Conservation (phyloP, 2,797 vertebrate species). For the Taeniopygia guttata region DNA sequence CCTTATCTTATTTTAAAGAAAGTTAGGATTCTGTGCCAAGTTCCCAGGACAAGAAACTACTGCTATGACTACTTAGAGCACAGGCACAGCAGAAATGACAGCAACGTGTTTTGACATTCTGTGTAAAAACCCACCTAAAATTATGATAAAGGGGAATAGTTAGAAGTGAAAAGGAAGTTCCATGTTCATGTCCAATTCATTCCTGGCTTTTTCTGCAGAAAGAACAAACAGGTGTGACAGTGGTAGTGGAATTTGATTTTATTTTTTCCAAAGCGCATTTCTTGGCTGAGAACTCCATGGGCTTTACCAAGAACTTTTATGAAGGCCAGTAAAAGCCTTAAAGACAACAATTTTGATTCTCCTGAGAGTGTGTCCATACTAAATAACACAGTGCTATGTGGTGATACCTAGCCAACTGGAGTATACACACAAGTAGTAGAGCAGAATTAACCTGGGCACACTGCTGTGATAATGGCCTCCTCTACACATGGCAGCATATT, state of each 20-base stretch:
- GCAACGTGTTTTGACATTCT: not conserved
- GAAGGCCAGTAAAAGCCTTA: not conserved
- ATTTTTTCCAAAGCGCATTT: not conserved
- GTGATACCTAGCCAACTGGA: not conserved
- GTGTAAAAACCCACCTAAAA: not conserved
- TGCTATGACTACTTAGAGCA: not conserved
- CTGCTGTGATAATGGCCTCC: conserved; percentile 55
- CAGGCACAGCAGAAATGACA: not conserved
- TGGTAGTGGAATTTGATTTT: not conserved
- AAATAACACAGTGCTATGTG: not conserved
- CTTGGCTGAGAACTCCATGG: not conserved
- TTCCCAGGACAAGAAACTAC: not conserved
- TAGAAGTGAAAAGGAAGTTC: not conserved
- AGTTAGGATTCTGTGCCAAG: not conserved
- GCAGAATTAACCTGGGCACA: conserved; percentile 61
- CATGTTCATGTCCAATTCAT: not conserved
- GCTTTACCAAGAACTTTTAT: conserved; percentile 1
- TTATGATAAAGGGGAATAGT: not conserved
- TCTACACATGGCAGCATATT: conserved; percentile 28
- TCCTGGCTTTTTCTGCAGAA: not conserved
- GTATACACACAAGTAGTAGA: conserved; percentile 15
- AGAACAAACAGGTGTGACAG: not conserved
- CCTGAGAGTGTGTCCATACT: not conserved
- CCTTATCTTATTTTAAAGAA: not conserved
- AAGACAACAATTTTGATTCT: conserved; percentile 2